These are phyloP conservation scores for Cyanoliseus patagonus DNA, from an alignment of 2,113 vertebrate species.

Conservation along the genomic window DNA sequence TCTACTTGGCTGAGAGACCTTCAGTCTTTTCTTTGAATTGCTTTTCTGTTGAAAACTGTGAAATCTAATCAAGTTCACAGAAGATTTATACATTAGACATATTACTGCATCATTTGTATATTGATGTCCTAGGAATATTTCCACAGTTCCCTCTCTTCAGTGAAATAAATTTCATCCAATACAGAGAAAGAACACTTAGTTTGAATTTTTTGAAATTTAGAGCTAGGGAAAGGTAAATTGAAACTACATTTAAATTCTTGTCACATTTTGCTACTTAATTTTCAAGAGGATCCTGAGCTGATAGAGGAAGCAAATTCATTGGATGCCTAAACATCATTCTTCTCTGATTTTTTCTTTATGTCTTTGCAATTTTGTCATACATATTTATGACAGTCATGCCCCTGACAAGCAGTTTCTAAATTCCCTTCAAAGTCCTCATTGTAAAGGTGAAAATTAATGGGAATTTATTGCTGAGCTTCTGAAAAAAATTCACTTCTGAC, in stretches of 20 bases:
- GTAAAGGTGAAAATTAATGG: neutral
- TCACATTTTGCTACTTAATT: neutral
- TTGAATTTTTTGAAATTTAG: neutral
- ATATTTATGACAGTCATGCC: neutral
- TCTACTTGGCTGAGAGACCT: neutral
- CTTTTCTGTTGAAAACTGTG: neutral
- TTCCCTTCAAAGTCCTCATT: neutral
- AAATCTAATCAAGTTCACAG: neutral
- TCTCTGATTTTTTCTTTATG: neutral
- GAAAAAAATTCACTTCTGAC: neutral
- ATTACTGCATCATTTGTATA: neutral
- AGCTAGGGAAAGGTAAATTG: neutral
- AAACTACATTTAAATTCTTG: neutral
- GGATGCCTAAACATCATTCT: neutral
- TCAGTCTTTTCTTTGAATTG: neutral
- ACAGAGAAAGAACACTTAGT: neutral
- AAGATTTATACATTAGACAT: neutral
- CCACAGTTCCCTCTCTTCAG: neutral
- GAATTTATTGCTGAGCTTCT: neutral
- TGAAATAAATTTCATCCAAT: neutral
- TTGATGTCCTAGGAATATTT: neutral
- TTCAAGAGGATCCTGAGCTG: neutral
- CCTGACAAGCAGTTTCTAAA: neutral
- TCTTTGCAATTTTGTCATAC: neutral
- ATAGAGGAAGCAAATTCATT: neutral